Evolutionary conservation across 2,113 vertebrate genomes (phyloP), one percentile per base, ranked within the genome.

Genomic region (Zapus hudsonius): DNA sequence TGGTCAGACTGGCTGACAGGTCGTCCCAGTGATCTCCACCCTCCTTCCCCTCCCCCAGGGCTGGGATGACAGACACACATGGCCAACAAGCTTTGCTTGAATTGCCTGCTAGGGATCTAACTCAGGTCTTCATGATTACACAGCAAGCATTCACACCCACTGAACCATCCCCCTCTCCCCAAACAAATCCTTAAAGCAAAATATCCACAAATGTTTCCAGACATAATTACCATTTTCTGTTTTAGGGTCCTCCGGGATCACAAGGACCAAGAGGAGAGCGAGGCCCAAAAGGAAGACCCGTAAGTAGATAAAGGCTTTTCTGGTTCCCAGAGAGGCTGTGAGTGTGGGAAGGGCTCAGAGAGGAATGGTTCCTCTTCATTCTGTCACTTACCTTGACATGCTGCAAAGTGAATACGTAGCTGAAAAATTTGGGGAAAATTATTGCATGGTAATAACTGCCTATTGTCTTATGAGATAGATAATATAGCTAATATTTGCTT

Each of bases 271-370:
- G 99, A 98, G 99, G 99, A 97, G 96, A 98, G 36, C 98, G 98
- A 66, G 99, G 99, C 94, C 94, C 98, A 87, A 99, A 99, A 97
- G 99, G 99, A 97, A 98, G 98, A 97, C 99, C 99, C 89, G 99
- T 99, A 98, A 95, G 99, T 98, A 93, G 84, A 25, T 63, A 0
- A 84, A 2, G 33, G 9, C 13, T n/a, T 2, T 13, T 12, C 40
- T 31, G 23, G 3, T 0, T 22, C 17, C 23, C 8, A 12, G n/a
- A n/a, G n/a, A n/a, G n/a, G n/a, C n/a, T n/a, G n/a, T n/a, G n/a
- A 38, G 5, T 4, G 16, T 36, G 36, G 23, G 20, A 3, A 44
- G 72, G 23, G 10, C 67, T 33, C 19, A 2, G 42, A 3, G 11
- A n/a, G 9, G 19, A 13, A 38, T 31, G 2, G 19, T 81, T 63